phyloP scores from a whole-genome alignment of 2,113 vertebrate species.

The Girardinichthys multiradiatus region DNA sequence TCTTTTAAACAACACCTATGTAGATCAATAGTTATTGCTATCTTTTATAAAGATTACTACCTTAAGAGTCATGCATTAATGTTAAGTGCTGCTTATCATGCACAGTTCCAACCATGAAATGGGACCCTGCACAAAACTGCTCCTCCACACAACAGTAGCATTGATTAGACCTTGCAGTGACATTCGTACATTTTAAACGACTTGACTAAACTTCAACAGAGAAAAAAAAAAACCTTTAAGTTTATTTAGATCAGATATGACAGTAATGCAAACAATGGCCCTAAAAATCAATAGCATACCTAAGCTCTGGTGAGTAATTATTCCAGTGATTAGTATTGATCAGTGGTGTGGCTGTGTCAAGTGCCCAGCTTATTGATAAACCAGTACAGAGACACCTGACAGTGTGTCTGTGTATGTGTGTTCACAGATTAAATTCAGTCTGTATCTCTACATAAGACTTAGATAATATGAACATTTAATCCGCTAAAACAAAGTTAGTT shows the following conservation, averaged over 20 bases:
- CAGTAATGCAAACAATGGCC: slow-evolving; percentile 78
- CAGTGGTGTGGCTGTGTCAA: slow-evolving; percentile 54
- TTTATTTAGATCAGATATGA: slow-evolving; percentile 80
- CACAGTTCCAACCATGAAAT: slow-evolving; percentile 15
- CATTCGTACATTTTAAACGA: slow-evolving; percentile 73
- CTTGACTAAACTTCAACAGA: slow-evolving; percentile 60
- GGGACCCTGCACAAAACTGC: slow-evolving; percentile 24
- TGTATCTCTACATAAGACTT: neutral
- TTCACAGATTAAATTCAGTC: slow-evolving; percentile 33
- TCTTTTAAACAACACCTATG: no score
- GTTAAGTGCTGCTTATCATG: slow-evolving; percentile 4
- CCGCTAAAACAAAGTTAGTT: neutral
- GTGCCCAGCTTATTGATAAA: slow-evolving; percentile 61
- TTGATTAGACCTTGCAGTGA: slow-evolving; percentile 73
- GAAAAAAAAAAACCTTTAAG: slow-evolving; percentile 65
- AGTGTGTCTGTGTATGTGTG: slow-evolving; percentile 9
- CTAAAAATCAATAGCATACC: slow-evolving; percentile 77
- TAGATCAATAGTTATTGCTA: no score
- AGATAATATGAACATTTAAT: slow-evolving; percentile 24
- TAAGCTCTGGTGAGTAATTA: slow-evolving; percentile 79
- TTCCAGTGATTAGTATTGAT: slow-evolving; percentile 83
- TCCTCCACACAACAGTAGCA: slow-evolving; percentile 50
- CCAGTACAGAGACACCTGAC: slow-evolving; percentile 61
- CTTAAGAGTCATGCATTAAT: neutral
- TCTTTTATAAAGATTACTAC: no score